phyloP scores from a whole-genome alignment of 2,797 vertebrate species.

The Bovichtus diacanthus region DNA sequence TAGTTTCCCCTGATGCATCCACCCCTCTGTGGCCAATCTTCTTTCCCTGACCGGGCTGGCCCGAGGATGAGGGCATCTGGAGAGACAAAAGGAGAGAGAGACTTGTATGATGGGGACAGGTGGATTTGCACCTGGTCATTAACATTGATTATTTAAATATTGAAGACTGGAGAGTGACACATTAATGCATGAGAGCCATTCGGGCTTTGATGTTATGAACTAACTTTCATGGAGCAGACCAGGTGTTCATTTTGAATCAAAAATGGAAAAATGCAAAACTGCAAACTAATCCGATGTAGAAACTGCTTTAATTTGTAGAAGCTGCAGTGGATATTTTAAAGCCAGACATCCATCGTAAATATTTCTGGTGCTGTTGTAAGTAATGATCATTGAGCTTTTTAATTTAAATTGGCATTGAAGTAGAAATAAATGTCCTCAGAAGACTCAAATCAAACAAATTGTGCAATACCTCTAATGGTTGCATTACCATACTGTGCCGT shows the following conservation, averaged over 20 bases:
- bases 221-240: conserved; percentile 1
- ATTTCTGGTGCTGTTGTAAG: background rate
- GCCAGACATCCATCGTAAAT: background rate
- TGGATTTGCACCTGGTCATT: conserved; percentile 20
- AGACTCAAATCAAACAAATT: conserved; percentile 19
- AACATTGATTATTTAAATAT: conserved; percentile 14
- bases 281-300: background rate
- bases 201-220: conserved; percentile 1
- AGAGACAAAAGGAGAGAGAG: conserved; percentile 10
- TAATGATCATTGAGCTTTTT: background rate
- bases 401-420: conserved; percentile 10
- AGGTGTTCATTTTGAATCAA: background rate
- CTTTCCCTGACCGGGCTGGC: conserved; percentile 90
- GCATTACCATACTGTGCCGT: background rate
- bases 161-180: background rate
- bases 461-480: background rate
- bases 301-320: background rate
- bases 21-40: conserved; percentile 97
- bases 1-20: conserved; percentile 97
- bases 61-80: conserved; percentile 88
- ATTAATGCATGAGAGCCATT: conserved; percentile 3
- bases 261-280: too few species aligned
- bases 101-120: background rate
- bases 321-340: conserved; percentile 9
- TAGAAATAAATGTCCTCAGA: conserved; percentile 11